Conservation (phyloP, 2,113 vertebrate species). For the Crypturellus undulatus region DNA sequence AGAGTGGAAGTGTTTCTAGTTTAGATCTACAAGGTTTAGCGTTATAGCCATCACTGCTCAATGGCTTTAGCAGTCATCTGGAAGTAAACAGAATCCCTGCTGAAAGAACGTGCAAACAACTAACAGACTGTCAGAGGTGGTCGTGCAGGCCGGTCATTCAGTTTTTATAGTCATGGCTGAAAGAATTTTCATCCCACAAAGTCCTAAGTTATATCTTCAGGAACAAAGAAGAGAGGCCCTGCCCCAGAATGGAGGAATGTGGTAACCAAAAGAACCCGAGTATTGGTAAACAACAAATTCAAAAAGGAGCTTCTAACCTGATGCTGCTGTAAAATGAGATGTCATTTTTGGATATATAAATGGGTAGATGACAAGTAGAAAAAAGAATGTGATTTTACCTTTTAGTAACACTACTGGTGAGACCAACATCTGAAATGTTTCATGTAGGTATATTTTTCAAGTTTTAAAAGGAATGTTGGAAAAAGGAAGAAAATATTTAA, state of each 20-base stretch:
- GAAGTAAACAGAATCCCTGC: constrained; percentile 20
- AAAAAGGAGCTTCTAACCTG: not conserved
- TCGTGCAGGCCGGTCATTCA: not conserved
- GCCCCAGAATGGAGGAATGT: not conserved
- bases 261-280: not conserved
- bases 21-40: constrained; percentile 23
- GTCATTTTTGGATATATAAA: not conserved
- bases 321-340: not conserved
- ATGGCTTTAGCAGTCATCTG: constrained; percentile 43
- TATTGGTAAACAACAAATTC: not conserved
- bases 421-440: not conserved
- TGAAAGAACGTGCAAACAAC: not conserved
- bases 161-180: not conserved
- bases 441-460: not conserved
- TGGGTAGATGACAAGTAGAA: not conserved
- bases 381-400: not conserved
- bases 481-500: not conserved
- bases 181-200: not conserved
- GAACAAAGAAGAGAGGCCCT: not conserved
- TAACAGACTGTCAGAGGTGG: not conserved
- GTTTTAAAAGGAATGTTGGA: not conserved
- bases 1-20: constrained; percentile 47
- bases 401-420: not conserved
- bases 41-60: constrained; percentile 19
- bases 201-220: not conserved